Evolutionary conservation across 2,113 vertebrate species (phyloP).

Genomic region (Chamaea fasciata): DNA sequence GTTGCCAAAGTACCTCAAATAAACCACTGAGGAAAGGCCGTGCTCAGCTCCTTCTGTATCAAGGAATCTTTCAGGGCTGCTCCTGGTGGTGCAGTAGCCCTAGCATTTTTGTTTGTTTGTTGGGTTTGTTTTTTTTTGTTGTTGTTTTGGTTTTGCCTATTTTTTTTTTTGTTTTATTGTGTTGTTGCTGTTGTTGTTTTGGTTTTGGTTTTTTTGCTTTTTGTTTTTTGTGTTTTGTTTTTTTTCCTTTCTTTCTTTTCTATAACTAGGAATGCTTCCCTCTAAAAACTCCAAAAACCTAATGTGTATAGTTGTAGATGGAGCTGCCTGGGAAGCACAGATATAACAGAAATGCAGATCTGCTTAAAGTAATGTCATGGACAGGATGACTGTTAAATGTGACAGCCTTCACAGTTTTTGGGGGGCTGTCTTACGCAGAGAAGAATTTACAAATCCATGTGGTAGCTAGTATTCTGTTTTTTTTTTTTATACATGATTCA

Average conservation of each 20-base stretch:
- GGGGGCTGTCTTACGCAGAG: not conserved
- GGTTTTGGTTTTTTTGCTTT: too few relatives aligned
- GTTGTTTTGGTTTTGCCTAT: too few relatives aligned
- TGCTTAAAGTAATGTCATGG: not conserved
- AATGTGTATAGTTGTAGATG: not conserved
- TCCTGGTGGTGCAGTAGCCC: not conserved
- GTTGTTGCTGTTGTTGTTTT: too few relatives aligned
- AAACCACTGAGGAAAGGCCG: not conserved
- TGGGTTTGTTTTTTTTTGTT: too few relatives aligned
- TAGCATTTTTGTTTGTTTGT: too few relatives aligned
- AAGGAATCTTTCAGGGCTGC: not conserved
- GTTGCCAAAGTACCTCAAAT: not conserved
- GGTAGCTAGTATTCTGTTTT: not conserved
- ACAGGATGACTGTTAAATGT: not conserved
- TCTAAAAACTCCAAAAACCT: not conserved
- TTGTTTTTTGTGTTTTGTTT: too few relatives aligned
- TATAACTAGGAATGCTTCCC: not conserved
- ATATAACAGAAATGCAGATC: not conserved
- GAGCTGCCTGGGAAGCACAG: not conserved
- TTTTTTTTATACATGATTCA: not conserved
- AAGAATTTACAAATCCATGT: not conserved
- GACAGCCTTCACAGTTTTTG: not conserved
- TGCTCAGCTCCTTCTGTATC: not conserved
- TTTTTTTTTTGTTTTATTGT: too few relatives aligned
- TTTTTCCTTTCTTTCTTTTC: not conserved